Evolutionary conservation across 2,797 vertebrate genomes (phyloP).

Genomic region (Poecilia gillii): DNA sequence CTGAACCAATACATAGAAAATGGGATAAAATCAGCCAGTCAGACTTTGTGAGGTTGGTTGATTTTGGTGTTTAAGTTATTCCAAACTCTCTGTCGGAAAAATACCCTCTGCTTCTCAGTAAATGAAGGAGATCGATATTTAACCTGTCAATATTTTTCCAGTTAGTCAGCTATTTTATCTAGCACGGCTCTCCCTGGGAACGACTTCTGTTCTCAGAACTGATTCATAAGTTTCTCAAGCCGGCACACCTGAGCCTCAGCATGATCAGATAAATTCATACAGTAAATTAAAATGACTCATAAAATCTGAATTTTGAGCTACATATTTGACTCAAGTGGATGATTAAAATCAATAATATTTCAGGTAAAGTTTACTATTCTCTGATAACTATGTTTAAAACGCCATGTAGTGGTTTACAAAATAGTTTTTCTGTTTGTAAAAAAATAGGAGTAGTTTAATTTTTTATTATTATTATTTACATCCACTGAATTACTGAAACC

Average conservation of each 20-base stretch:
- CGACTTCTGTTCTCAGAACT: neutral
- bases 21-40: neutral
- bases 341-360: neutral
- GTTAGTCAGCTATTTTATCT: neutral
- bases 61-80: neutral
- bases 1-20: neutral
- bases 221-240: neutral
- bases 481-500: neutral
- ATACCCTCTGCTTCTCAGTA: neutral
- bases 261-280: neutral
- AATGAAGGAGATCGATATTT: neutral
- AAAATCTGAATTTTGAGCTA: neutral
- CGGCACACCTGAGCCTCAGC: neutral
- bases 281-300: neutral
- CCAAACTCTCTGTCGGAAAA: neutral
- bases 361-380: neutral
- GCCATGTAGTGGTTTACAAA: neutral
- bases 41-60: neutral
- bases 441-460: neutral
- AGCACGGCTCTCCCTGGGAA: neutral
- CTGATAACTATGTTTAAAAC: neutral
- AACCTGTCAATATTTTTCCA: neutral
- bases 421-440: neutral
- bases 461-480: neutral
- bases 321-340: neutral